Evolutionary conservation across 2,797 vertebrate species (phyloP).

Genomic region (Galaxias olidus): DNA sequence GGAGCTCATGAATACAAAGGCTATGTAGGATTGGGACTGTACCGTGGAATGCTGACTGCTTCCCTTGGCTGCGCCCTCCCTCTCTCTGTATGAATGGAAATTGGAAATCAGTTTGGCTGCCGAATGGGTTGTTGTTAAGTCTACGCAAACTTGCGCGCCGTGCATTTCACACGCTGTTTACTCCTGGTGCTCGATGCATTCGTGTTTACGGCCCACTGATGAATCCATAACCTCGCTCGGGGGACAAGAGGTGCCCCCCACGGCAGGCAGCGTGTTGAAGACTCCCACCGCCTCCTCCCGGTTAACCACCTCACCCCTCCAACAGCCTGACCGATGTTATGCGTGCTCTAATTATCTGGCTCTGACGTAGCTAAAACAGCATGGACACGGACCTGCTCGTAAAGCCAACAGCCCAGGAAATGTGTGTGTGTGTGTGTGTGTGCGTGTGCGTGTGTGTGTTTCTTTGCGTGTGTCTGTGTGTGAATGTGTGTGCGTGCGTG

Average conservation of each 20-base stretch:
- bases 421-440: constrained; percentile 7
- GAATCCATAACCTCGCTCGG: constrained; percentile 35
- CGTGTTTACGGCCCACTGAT: constrained; percentile 28
- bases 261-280: constrained; percentile 7
- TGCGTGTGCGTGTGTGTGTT: background rate
- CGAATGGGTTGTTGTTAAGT: constrained; percentile 11
- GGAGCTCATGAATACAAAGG: background rate
- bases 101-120: background rate
- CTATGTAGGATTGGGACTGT: background rate
- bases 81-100: too few relatives aligned
- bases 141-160: constrained; percentile 19
- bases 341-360: constrained; percentile 20
- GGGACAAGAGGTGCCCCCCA: constrained; percentile 18
- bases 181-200: constrained; percentile 25
- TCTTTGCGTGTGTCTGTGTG: background rate
- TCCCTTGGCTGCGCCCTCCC: too few relatives aligned
- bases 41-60: too few relatives aligned
- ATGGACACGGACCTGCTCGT: constrained; percentile 29
- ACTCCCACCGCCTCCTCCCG: background rate
- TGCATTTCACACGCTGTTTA: constrained; percentile 32
- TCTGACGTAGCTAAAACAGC: constrained; percentile 29
- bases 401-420: constrained; percentile 44
- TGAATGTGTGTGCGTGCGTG: background rate
- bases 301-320: constrained; percentile 15
- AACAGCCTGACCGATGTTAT: constrained; percentile 23